Percentiles rank a stretch among this genome's conserved stretches.
Evolutionary conservation across 1,140 invertebrate species (phyloP).

Genomic region (Pogonus chalceus): DNA sequence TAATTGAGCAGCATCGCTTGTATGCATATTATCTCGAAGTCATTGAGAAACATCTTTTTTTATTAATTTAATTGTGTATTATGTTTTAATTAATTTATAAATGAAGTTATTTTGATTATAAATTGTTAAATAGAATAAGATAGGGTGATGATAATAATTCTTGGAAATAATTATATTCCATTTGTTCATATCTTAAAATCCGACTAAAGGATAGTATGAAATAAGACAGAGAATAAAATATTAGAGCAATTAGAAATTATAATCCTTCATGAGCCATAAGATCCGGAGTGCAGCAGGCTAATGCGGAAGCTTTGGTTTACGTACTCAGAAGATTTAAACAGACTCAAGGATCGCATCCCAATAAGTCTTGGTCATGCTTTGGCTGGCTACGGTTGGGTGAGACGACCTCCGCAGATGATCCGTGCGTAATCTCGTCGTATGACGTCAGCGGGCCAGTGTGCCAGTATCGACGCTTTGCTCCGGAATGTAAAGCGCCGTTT

Average conservation of each 20-base stretch:
- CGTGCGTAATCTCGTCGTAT: neutral
- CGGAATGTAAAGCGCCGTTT: neutral
- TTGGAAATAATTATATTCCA: too few species aligned
- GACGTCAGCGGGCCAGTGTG: neutral
- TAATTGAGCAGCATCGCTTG: too few species aligned
- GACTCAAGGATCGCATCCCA: neutral
- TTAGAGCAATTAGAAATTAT: neutral
- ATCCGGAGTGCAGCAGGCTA: neutral
- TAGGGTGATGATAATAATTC: too few species aligned
- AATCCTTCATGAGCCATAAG: neutral
- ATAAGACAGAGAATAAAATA: neutral
- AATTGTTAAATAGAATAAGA: too few species aligned
- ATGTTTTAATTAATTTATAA: too few species aligned
- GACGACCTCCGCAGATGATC: neutral
- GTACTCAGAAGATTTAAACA: neutral
- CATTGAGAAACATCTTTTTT: too few species aligned
- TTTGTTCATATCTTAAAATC: too few species aligned
- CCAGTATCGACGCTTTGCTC: neutral
- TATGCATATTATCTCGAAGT: too few species aligned
- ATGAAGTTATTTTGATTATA: too few species aligned
- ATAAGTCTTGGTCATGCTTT: conserved; percentile 1
- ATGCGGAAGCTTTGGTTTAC: neutral
- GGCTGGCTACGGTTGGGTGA: neutral
- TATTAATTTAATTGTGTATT: too few species aligned
- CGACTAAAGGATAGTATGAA: too few species aligned